A percentile compares a stretch with the other conserved stretches of the same genome.
Conservation (phyloP, 2,888 invertebrate genomes). For the Epiperipatus broadwayi region DNA sequence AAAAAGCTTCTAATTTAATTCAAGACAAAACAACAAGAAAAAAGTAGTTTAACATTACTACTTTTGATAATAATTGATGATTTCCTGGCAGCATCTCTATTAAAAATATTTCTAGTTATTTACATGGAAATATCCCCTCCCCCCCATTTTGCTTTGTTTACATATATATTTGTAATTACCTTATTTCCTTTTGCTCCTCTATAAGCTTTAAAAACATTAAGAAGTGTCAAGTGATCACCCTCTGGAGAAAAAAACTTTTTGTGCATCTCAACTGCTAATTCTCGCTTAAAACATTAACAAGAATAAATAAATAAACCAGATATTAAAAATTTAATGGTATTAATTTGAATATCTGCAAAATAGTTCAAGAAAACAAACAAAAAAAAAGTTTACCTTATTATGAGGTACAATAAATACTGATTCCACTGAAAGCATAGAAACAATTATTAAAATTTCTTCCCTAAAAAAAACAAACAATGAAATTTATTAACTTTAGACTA, state of each 20-base stretch:
- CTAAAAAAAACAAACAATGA: slow-evolving; percentile 29
- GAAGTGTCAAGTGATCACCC: slow-evolving; percentile 75
- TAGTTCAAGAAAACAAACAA: neutral
- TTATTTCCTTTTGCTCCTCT: slow-evolving; percentile 42
- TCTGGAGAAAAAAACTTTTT: slow-evolving; percentile 58
- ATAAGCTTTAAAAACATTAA: slow-evolving; percentile 69
- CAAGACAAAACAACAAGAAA: too few species aligned
- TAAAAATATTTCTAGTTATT: too few species aligned
- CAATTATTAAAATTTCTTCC: slow-evolving; percentile 52
- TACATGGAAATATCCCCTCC: too few species aligned
- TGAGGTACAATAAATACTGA: slow-evolving; percentile 55
- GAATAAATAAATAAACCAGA: slow-evolving; percentile 7
- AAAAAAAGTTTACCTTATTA: slow-evolving; percentile 35
- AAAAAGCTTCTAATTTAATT: too few species aligned
- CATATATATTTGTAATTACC: too few species aligned
- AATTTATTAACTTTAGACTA: too few species aligned
- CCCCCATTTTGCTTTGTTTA: too few species aligned
- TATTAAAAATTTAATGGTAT: slow-evolving; percentile 3
- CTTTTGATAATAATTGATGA: too few species aligned
- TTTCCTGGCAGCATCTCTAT: too few species aligned
- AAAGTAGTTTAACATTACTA: too few species aligned
- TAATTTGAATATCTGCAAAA: neutral
- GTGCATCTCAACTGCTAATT: slow-evolving; percentile 49
- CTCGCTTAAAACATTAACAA: slow-evolving; percentile 31
- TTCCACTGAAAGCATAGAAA: slow-evolving; percentile 72